Percentiles rank a stretch among this genome's conserved stretches.
Evolutionary conservation across 64 coral and sea anemone species (phyloP).

Genomic region (Pachyseris speciosa): DNA sequence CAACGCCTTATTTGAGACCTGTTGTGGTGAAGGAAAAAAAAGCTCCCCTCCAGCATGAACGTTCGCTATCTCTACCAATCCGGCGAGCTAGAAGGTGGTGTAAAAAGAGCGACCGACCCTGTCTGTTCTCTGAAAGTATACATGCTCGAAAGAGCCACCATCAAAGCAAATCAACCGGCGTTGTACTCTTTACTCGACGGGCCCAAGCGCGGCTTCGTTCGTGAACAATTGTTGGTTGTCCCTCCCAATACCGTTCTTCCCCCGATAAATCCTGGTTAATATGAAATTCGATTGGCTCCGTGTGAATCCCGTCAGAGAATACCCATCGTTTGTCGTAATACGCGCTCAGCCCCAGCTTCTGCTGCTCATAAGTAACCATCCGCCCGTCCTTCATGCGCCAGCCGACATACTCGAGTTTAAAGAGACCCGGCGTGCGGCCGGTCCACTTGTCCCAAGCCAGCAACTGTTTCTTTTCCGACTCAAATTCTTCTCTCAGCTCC

Average conservation of each 20-base stretch:
- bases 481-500: neutral
- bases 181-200: constrained; percentile 1
- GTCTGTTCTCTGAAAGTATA: constrained; percentile 1
- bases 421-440: constrained; percentile 39
- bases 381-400: neutral
- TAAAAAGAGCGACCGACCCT: neutral
- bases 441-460: constrained; percentile 24
- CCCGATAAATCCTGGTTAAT: no score
- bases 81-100: constrained; percentile 11
- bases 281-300: neutral
- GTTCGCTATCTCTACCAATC: neutral
- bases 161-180: neutral
- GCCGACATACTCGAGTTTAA: constrained; percentile 41
- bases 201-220: neutral
- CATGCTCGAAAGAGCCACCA: neutral
- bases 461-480: constrained; percentile 17
- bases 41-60: no score
- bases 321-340: constrained; percentile 45
- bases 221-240: neutral
- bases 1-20: neutral
- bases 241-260: neutral
- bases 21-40: no score
- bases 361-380: constrained; percentile 1
- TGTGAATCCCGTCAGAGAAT: neutral
- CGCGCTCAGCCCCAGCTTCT: constrained; percentile 9